Evolutionary conservation across 2,888 invertebrate genomes (phyloP), one percentile per base, ranked within the genome.

Genomic region (Tethea ocularis): DNA sequence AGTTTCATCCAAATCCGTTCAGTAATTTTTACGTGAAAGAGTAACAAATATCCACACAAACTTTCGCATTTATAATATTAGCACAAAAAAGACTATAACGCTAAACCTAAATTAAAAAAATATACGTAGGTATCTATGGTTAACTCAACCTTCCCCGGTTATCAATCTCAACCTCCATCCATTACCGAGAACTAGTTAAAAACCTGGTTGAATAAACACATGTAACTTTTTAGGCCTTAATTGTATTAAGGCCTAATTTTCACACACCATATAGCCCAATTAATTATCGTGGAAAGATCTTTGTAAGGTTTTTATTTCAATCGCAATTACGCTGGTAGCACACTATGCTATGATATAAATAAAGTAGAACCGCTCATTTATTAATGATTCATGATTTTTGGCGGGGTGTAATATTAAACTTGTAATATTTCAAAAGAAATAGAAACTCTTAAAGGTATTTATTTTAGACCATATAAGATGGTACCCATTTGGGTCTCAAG

Each of bases 211-310:
- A 46, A 46, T 46, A 38, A 38, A 46, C 46, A 17, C n/a, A 46
- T 46, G 20, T 20, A 17, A 20, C 46, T 5, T 38, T 38, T 20
- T n/a, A n/a, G n/a, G n/a, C n/a, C n/a, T n/a, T n/a, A n/a, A n/a
- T n/a, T n/a, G n/a, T 1, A 46, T 46, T 46, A 46, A 10, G 1
- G 46, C 20, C n/a, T 10, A 46, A 10, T 46, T 46, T 46, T 46
- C 46, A 62, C 60, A 41, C 57, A 51, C 56, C 67, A 51, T 66
- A 69, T 61, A 57, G 58, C 46, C 67, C 62, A 60, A 66, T 67
- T 66, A 56, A 41, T 55, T 52, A 59, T 57, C 46, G 46, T 46
- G 46, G 46, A 46, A 46, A 46, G 26, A 17, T 53, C 24, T 53
- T 26, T 33, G 26, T 24, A 10, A 20, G 20, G 20, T 57, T 51